Conservation (phyloP, 2,113 vertebrate genomes). For the Pedionomus torquatus region DNA sequence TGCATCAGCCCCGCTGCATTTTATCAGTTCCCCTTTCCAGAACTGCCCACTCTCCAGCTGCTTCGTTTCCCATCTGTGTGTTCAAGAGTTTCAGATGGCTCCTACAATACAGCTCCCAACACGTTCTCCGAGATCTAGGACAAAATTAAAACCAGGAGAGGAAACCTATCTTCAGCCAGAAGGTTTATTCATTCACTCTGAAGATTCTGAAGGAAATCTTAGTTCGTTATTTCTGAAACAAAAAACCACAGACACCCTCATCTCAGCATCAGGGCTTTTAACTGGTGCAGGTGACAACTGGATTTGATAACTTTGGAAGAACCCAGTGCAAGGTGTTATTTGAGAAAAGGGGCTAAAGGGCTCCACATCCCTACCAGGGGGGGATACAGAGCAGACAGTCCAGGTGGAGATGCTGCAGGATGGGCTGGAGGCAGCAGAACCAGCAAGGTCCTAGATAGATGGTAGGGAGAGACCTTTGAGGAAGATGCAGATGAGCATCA, state of each 20-base stretch:
- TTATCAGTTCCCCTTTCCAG: not conserved
- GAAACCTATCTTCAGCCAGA: not conserved
- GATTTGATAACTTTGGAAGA: not conserved
- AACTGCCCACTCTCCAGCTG: not conserved
- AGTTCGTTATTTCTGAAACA: not conserved
- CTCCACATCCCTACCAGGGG: not conserved
- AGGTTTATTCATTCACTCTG: not conserved
- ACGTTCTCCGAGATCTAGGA: not conserved
- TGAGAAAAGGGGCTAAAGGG: not conserved
- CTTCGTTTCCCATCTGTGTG: not conserved
- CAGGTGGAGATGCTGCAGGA: not conserved
- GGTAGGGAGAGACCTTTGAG: not conserved
- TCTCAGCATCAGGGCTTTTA: not conserved
- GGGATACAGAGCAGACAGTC: not conserved
- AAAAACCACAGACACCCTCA: not conserved
- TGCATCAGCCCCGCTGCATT: not conserved
- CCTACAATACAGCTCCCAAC: not conserved
- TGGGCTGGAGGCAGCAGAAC: not conserved
- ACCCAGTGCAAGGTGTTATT: not conserved
- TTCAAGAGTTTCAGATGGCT: not conserved
- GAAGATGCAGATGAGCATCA: accelerated
- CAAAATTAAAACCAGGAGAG: not conserved
- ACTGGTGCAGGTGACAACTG: accelerated
- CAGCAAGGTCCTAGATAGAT: not conserved
- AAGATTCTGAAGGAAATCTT: not conserved